Conservation (phyloP, 2,888 invertebrate genomes). For the Agrenia bidenticulata region DNA sequence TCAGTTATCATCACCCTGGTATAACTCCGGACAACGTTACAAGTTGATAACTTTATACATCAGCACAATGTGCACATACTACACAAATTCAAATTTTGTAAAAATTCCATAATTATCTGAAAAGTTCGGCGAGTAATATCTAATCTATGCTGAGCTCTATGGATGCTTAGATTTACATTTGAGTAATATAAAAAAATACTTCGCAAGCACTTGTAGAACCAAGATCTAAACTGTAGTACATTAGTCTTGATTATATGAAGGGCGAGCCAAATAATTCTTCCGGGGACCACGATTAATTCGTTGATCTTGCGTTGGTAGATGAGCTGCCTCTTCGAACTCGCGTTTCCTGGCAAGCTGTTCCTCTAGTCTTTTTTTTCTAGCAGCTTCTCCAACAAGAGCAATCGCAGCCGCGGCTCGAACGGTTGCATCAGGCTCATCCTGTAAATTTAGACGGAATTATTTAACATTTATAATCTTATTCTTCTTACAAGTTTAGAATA, state of each 20-base stretch:
- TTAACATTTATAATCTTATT: background rate
- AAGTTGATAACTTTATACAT: too few species aligned
- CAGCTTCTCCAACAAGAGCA: slow-evolving; percentile 36
- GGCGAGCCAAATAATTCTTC: slow-evolving; percentile 42
- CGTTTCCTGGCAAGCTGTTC: slow-evolving; percentile 1
- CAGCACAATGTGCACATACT: too few species aligned
- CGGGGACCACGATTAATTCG: slow-evolving; percentile 45
- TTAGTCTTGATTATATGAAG: slow-evolving; percentile 34
- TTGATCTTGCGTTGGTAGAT: slow-evolving; percentile 16
- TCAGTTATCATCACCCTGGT: too few species aligned
- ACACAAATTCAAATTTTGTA: too few species aligned
- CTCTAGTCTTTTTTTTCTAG: slow-evolving; percentile 19
- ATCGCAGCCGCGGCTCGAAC: slow-evolving; percentile 37
- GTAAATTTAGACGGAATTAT: background rate
- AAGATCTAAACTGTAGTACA: too few species aligned
- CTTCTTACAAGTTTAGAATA: background rate
- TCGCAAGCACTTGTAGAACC: too few species aligned
- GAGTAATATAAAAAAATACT: too few species aligned
- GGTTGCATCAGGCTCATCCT: slow-evolving; percentile 10
- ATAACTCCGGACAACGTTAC: too few species aligned
- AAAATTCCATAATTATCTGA: too few species aligned
- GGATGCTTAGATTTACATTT: too few species aligned
- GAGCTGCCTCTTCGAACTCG: background rate
- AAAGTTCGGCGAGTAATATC: too few species aligned
- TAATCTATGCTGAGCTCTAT: too few species aligned